These are phyloP conservation scores for Aleiodes alternator DNA, from an alignment of 2,888 invertebrate genomes.

Conservation along the genomic window DNA sequence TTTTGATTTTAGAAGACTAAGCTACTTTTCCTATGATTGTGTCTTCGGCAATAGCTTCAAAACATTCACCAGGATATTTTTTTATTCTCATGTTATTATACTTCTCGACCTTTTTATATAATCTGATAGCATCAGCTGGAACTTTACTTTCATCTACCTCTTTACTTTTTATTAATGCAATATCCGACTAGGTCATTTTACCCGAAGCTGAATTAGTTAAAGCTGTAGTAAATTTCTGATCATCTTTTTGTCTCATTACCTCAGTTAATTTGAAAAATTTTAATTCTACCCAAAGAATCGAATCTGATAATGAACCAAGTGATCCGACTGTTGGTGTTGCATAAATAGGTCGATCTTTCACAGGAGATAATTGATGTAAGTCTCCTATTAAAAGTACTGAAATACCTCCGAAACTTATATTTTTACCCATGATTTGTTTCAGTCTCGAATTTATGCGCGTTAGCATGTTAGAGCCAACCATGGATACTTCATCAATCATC, in stretches of 20 bases:
- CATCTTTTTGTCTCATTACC: conserved; percentile 65
- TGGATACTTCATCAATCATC: too few species aligned
- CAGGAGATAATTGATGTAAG: too few species aligned
- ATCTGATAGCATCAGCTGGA: not conserved
- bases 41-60: not conserved
- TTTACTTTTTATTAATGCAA: conserved; percentile 53
- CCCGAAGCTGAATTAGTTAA: conserved; percentile 60
- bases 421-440: too few species aligned
- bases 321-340: not conserved
- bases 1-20: too few species aligned
- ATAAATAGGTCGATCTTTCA: too few species aligned
- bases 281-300: conserved; percentile 58
- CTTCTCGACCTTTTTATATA: not conserved
- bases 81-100: not conserved
- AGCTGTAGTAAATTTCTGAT: conserved; percentile 56
- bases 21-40: too few species aligned
- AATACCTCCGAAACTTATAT: too few species aligned
- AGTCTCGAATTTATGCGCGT: too few species aligned
- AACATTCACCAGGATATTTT: not conserved
- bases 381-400: too few species aligned
- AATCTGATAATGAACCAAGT: conserved; percentile 35
- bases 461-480: too few species aligned
- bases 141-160: conserved; percentile 34
- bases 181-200: conserved; percentile 55
- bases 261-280: conserved; percentile 61